A percentile compares a stretch with the other conserved stretches of the same genome.
Evolutionary conservation across 2,888 invertebrate genomes (phyloP).

Genomic region (Dinocampus coccinellae): DNA sequence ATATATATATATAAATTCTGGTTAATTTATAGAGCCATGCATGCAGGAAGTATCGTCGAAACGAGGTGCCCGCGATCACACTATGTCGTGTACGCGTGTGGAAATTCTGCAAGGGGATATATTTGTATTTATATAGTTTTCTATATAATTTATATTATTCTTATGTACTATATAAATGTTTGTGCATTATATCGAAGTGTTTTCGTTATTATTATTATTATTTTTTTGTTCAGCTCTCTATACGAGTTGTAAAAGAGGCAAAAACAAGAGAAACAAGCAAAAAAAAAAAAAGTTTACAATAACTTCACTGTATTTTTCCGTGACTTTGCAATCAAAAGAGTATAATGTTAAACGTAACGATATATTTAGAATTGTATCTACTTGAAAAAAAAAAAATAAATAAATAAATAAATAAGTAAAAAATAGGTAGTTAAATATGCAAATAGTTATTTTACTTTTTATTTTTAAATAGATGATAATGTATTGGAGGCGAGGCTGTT

Average conservation of each 20-base stretch:
- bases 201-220: neutral
- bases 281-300: neutral
- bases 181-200: neutral
- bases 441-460: too few species aligned
- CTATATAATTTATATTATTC: neutral
- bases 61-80: slow-evolving; percentile 42
- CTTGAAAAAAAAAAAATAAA: neutral
- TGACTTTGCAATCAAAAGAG: neutral
- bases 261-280: too few species aligned
- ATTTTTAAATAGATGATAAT: too few species aligned
- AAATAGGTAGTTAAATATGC: too few species aligned
- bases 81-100: slow-evolving; percentile 27
- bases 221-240: neutral
- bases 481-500: too few species aligned
- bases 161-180: neutral
- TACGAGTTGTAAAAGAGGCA: neutral
- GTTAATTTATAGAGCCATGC: slow-evolving; percentile 44
- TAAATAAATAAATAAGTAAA: too few species aligned
- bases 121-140: neutral
- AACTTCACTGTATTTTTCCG: neutral
- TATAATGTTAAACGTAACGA: neutral
- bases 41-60: slow-evolving; percentile 51
- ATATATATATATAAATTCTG: too few species aligned
- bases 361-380: neutral
- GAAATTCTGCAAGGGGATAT: neutral